A percentile compares a stretch with the other conserved stretches of the same genome.
Conservation (phyloP, 2,113 vertebrate species). For the Mirounga angustirostris region DNA sequence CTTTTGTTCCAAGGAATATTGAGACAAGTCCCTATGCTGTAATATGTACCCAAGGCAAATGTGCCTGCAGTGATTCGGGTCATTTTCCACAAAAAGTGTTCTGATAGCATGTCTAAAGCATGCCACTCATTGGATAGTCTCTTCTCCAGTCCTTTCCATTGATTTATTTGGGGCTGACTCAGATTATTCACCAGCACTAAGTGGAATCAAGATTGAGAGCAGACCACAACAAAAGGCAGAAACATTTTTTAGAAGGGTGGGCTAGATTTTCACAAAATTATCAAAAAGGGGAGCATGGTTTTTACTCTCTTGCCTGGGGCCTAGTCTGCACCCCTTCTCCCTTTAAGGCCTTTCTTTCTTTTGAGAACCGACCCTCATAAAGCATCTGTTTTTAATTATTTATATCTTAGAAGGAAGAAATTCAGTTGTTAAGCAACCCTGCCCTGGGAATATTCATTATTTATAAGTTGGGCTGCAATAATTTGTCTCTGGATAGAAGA, state of each 20-base stretch:
- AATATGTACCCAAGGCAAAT: background rate
- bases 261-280: background rate
- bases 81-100: background rate
- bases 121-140: background rate
- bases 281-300: background rate
- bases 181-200: background rate
- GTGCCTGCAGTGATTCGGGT: background rate
- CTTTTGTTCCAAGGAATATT: background rate
- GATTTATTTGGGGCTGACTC: background rate
- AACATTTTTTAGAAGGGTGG: background rate
- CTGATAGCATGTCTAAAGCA: background rate
- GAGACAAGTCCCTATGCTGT: background rate
- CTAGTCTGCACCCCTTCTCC: background rate
- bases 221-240: background rate
- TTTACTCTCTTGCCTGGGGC: background rate
- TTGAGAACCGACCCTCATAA: slow-evolving; percentile 18
- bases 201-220: background rate
- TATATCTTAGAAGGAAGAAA: slow-evolving; percentile 43
- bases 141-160: background rate
- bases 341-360: background rate
- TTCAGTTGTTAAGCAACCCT: slow-evolving; percentile 5
- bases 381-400: slow-evolving; percentile 7
- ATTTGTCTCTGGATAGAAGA: slow-evolving; percentile 24
- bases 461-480: background rate
- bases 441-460: slow-evolving; percentile 18